Conservation (phyloP, 2,797 vertebrate genomes). For the Limnodromus scolopaceus region DNA sequence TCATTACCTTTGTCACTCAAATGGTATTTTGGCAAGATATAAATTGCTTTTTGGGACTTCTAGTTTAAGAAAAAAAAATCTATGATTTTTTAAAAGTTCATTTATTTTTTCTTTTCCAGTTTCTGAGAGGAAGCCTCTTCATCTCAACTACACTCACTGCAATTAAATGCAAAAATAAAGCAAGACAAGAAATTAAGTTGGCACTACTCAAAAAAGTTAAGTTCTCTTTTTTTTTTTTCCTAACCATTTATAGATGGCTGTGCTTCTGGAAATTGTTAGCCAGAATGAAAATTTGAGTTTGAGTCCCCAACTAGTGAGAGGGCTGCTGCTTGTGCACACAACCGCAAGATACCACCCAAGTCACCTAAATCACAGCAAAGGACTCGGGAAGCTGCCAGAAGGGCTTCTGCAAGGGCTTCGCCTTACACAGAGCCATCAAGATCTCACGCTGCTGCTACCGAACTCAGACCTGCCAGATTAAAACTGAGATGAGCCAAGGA, state of each 20-base stretch:
- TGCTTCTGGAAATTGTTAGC: not conserved
- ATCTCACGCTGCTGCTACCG: not conserved
- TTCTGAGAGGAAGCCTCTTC: not conserved
- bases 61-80: not conserved
- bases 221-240: not conserved
- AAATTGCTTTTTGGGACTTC: not conserved
- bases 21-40: not conserved
- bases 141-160: not conserved
- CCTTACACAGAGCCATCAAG: not conserved
- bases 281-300: not conserved
- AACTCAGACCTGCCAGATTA: not conserved
- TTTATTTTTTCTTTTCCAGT: not conserved
- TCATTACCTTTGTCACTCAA: not conserved
- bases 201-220: not conserved
- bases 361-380: not conserved
- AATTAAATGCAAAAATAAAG: not conserved
- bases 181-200: not conserved
- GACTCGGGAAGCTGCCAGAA: not conserved
- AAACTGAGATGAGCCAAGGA: not conserved
- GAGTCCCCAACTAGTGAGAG: not conserved
- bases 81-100: not conserved
- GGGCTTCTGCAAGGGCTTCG: not conserved
- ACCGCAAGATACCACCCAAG: not conserved
- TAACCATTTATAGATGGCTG: not conserved
- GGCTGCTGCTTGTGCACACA: not conserved